Percentiles rank a stretch among this genome's conserved stretches.
phyloP scores from a whole-genome alignment of 2,797 vertebrate species.

The Oreochromis mossambicus region DNA sequence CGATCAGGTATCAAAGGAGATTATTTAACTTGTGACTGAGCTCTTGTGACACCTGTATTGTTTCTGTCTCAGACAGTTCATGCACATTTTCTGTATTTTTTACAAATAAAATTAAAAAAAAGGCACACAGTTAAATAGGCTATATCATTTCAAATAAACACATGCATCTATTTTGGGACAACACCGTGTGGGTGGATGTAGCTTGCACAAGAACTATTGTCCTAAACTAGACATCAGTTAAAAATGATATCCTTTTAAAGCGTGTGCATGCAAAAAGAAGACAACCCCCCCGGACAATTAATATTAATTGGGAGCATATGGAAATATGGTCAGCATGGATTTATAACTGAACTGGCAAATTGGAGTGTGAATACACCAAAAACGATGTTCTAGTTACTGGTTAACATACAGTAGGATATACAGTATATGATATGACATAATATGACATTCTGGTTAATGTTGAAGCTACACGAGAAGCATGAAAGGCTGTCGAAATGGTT shows the following conservation, averaged over 20 bases:
- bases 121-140: slow-evolving; percentile 24
- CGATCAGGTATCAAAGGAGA: slow-evolving; percentile 47
- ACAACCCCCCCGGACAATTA: not conserved
- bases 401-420: slow-evolving; percentile 55
- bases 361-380: slow-evolving; percentile 59
- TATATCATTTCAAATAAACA: slow-evolving; percentile 29
- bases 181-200: not conserved
- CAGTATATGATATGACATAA: slow-evolving; percentile 66
- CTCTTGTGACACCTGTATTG: slow-evolving; percentile 62
- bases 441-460: slow-evolving; percentile 78
- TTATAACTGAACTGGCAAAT: slow-evolving; percentile 20
- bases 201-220: not conserved
- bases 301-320: slow-evolving; percentile 32
- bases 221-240: slow-evolving; percentile 14
- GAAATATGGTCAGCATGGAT: slow-evolving; percentile 18
- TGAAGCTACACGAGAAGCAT: slow-evolving; percentile 86
- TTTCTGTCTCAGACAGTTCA: slow-evolving; percentile 58
- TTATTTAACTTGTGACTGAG: slow-evolving; percentile 63
- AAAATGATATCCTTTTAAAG: slow-evolving; percentile 20
- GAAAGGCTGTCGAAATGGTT: slow-evolving; percentile 84
- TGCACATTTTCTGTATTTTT: slow-evolving; percentile 66
- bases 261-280: slow-evolving; percentile 16
- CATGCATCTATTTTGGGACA: slow-evolving; percentile 14
- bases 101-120: not conserved
- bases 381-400: slow-evolving; percentile 60